These are phyloP conservation scores for Quadriops clusia DNA, from an alignment of 2,888 invertebrate species.

Conservation along the genomic window DNA sequence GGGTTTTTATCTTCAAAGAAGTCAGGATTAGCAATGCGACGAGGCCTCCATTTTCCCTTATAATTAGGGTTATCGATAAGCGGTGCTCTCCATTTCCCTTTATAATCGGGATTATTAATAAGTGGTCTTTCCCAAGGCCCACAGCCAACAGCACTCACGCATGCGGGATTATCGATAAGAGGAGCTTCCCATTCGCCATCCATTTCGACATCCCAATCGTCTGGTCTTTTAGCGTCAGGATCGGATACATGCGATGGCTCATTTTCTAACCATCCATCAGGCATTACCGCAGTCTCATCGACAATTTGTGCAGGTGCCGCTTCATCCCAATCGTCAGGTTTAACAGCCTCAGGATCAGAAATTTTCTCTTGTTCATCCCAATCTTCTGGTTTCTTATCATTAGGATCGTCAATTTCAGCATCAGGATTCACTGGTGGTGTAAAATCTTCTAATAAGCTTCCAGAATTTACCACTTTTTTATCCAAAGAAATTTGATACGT, in stretches of 20 bases:
- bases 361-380: slow-evolving; percentile 94
- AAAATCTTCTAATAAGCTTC: slow-evolving; percentile 80
- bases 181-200: slow-evolving; percentile 99
- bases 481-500: slow-evolving; percentile 73
- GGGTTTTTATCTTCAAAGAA: slow-evolving; percentile 85
- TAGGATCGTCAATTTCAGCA: slow-evolving; percentile 84
- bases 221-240: slow-evolving; percentile 74
- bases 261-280: slow-evolving; percentile 86
- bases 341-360: slow-evolving; percentile 73
- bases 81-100: slow-evolving; percentile 87
- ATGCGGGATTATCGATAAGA: slow-evolving; percentile 78
- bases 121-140: slow-evolving; percentile 80
- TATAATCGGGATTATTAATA: slow-evolving; percentile 81
- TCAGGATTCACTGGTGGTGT: slow-evolving; percentile 92
- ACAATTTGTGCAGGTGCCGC: slow-evolving; percentile 80
- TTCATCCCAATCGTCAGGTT: slow-evolving; percentile 97
- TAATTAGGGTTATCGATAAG: slow-evolving; percentile 88
- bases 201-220: slow-evolving; percentile 97
- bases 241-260: slow-evolving; percentile 82
- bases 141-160: slow-evolving; percentile 72
- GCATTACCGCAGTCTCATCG: slow-evolving; percentile 73
- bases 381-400: slow-evolving; percentile 72
- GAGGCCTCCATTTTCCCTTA: slow-evolving; percentile 89
- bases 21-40: slow-evolving; percentile 80
- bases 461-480: slow-evolving; percentile 70